phyloP scores from a whole-genome alignment of 2,797 vertebrate genomes.

The Aythya fuligula region DNA sequence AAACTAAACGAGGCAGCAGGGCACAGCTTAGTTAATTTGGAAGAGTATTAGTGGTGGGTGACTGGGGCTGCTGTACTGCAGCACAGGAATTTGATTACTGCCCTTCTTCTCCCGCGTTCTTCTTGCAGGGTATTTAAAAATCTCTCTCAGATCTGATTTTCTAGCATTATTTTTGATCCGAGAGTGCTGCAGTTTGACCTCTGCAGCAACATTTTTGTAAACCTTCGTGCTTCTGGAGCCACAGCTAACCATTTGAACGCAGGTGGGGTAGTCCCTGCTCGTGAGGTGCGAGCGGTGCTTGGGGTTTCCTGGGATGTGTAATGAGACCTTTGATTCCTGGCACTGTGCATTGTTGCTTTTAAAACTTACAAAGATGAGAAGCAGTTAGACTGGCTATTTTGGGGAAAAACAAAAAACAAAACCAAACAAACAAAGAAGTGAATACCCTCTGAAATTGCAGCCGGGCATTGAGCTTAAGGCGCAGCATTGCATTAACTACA shows the following conservation, averaged over 20 bases:
- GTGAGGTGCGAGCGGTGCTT: background rate
- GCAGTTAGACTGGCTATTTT: background rate
- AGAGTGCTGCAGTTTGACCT: background rate
- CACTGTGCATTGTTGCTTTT: background rate
- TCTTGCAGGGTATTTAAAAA: background rate
- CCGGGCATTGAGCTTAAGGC: background rate
- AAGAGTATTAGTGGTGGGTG: background rate
- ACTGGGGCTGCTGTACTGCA: background rate
- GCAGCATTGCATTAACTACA: background rate
- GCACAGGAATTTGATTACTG: background rate
- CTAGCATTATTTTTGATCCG: background rate
- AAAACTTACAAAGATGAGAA: background rate
- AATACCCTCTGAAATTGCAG: background rate
- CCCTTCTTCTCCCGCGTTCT: background rate
- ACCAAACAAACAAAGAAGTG: background rate
- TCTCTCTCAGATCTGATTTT: background rate
- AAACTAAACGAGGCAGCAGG: background rate
- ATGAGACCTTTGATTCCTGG: background rate
- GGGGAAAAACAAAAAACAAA: background rate
- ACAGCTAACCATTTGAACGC: background rate
- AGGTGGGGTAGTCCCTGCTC: background rate
- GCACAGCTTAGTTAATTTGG: background rate
- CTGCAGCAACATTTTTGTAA: background rate
- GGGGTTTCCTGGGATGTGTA: background rate
- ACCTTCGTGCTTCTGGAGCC: background rate